Evolutionary conservation across 2,888 invertebrate species (phyloP).

Genomic region (Chloroclysta siterata): DNA sequence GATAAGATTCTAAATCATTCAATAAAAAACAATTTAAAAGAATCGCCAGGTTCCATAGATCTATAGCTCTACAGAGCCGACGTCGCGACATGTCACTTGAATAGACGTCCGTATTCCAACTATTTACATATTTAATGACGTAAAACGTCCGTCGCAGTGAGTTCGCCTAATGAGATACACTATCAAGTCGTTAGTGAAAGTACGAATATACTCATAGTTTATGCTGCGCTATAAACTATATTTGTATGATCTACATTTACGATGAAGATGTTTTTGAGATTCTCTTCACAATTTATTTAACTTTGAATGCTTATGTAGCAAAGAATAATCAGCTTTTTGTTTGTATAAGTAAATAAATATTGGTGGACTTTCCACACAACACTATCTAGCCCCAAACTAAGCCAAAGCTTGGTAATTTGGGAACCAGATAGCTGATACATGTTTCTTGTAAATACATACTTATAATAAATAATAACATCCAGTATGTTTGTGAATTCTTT

Average conservation of each 20-base stretch:
- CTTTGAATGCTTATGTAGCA: not conserved
- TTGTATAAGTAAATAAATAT: too few relatives aligned
- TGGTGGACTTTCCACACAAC: too few relatives aligned
- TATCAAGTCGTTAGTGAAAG: constrained; percentile 59
- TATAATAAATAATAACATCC: too few relatives aligned
- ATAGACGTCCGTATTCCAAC: constrained; percentile 76
- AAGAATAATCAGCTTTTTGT: not conserved
- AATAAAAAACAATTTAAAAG: constrained; percentile 6
- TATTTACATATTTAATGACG: constrained; percentile 83
- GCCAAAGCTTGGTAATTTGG: too few relatives aligned
- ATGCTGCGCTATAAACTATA: constrained; percentile 25
- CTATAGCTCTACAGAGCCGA: constrained; percentile 55
- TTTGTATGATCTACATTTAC: constrained; percentile 15
- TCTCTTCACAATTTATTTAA: not conserved
- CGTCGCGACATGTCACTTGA: constrained; percentile 76
- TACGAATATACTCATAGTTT: constrained; percentile 34
- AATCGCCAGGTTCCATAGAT: constrained; percentile 50
- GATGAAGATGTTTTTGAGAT: not conserved
- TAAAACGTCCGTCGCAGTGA: constrained; percentile 67
- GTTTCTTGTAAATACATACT: not conserved
- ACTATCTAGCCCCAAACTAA: too few relatives aligned
- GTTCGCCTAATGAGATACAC: constrained; percentile 75
- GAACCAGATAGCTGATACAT: too few relatives aligned
- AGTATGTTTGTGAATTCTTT: too few relatives aligned
- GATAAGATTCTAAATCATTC: not conserved